Base-by-base conservation (phyloP, 2,888 invertebrate genomes). In the Aphodius sticticus region DNA sequence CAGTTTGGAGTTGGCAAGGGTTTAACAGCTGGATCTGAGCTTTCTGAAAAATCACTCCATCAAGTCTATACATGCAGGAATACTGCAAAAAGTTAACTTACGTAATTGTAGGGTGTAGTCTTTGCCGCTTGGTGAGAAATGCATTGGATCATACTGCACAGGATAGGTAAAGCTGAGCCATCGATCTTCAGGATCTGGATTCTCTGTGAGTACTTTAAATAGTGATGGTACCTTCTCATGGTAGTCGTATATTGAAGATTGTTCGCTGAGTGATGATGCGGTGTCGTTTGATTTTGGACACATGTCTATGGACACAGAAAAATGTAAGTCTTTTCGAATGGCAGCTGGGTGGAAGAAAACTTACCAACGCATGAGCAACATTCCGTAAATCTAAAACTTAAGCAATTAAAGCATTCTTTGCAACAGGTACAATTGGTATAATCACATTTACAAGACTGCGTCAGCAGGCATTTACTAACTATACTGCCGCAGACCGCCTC, bases 321-420 rank as follows among this genome's bases (percentile, higher is more conserved):
- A 82, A 76, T 1, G 14, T 16, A 70, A 26, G 70, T 76, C 36
- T 36, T 38, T 38, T 35, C 69, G n/a, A 69, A 16, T 2, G 76
- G 6, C 1, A 70, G 2, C 6, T 70, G 15, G 26, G 1, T 12
- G 15, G 1, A 6, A 70, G 9, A 6, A 70, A 77, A 91, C 96
- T 94, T 91, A 98, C 99, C 98, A 85, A 99, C 97, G 91, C 98
- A 99, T 78, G 97, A 97, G 88, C 99, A 99, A 90, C 99, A 99
- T 89, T 98, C 97, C 83, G 94, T 94, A 89, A 97, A 98, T 77
- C 97, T 92, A 86, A 95, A 94, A 84, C 95, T 95, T 80, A 99
- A 92, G 87, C 99, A 99, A 86, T 93, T 95, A 85, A 95, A 95
- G 87, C 99, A 99, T 87, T 98, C 97, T 86, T 95, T 95, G 90